Percentiles rank a stretch among this genome's conserved stretches.
phyloP scores from a whole-genome alignment of 2,888 invertebrate species.

The Apamea epomidion region DNA sequence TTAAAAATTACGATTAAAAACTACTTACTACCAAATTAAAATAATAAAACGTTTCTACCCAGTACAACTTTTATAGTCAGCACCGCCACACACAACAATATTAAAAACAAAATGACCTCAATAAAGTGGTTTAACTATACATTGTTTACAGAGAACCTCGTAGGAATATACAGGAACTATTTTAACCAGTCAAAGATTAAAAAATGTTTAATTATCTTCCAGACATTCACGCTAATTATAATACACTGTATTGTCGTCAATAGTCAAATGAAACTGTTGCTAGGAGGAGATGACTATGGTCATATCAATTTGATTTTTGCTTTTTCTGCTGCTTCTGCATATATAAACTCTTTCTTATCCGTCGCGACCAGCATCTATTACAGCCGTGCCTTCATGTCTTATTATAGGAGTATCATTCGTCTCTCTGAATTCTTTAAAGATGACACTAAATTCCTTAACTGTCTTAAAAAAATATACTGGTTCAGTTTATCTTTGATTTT shows the following conservation, averaged over 20 bases:
- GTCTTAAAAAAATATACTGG: background rate
- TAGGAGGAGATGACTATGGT: background rate
- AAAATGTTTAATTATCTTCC: background rate
- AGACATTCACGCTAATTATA: background rate
- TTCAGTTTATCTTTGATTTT: background rate
- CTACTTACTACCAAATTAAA: background rate
- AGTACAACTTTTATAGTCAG: background rate
- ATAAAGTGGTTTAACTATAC: background rate
- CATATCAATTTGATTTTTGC: background rate
- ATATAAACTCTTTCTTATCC: background rate
- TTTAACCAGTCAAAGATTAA: background rate
- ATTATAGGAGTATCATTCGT: background rate
- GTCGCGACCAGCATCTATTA: background rate
- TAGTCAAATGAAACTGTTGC: background rate
- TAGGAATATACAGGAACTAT: background rate
- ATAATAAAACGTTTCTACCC: background rate
- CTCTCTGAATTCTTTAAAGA: background rate
- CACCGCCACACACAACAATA: background rate
- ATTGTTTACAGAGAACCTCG: background rate
- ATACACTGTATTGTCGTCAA: background rate
- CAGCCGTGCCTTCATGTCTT: conserved; percentile 11
- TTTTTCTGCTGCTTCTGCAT: background rate
- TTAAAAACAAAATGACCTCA: background rate
- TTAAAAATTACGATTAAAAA: background rate
- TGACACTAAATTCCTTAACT: background rate